Percentiles rank a stretch among this genome's conserved stretches.
Conservation (phyloP, 2,888 invertebrate species). For the Sialis lutaria region DNA sequence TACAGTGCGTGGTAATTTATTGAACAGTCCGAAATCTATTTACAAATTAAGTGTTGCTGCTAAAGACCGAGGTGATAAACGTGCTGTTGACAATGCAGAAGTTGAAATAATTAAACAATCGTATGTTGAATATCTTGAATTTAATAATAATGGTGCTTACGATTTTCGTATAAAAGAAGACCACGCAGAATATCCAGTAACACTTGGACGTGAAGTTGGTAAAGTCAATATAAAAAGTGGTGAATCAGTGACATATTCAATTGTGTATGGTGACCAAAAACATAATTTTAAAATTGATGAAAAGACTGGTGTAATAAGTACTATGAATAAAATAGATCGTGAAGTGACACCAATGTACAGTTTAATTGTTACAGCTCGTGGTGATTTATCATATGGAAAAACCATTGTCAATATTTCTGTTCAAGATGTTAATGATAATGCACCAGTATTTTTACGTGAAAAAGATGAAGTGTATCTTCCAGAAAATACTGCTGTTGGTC, state of each 20-base stretch:
- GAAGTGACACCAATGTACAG: conserved; percentile 63
- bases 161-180: conserved; percentile 74
- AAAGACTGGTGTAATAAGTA: conserved; percentile 58
- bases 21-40: conserved; percentile 43
- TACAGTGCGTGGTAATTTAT: conserved; percentile 44
- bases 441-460: conserved; percentile 64
- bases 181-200: conserved; percentile 38
- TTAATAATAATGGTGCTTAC: conserved; percentile 54
- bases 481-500: conserved; percentile 86
- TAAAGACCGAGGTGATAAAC: conserved; percentile 61
- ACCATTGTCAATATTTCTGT: conserved; percentile 67
- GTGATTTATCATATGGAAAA: conserved; percentile 57
- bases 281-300: conserved; percentile 67
- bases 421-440: conserved; percentile 80
- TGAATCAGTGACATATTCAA: conserved; percentile 46
- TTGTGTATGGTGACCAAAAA: conserved; percentile 63
- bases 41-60: conserved; percentile 63
- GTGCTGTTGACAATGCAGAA: conserved; percentile 53
- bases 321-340: conserved; percentile 64
- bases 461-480: conserved; percentile 62
- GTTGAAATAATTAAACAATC: conserved; percentile 65
- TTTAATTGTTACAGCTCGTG: conserved; percentile 63
- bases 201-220: conserved; percentile 57
- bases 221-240: conserved; percentile 40
- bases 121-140: conserved; percentile 53